Evolutionary conservation across 2,113 vertebrate species (phyloP).

Genomic region (Neopipo cinnamomea): DNA sequence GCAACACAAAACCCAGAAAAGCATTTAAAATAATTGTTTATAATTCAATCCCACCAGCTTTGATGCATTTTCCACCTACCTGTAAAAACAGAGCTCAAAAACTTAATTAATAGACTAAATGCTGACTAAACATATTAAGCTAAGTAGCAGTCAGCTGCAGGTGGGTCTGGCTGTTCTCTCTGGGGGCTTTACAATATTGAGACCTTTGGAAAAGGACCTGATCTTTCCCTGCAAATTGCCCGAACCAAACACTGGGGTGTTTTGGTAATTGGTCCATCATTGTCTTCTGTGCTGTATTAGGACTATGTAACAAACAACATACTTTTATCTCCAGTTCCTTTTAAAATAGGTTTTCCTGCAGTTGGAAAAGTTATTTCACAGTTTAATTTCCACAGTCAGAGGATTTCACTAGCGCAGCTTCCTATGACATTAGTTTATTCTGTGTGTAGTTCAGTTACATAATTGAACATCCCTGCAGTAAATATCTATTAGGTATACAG

Average conservation of each 20-base stretch:
- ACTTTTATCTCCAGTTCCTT: background rate
- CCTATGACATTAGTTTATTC: conserved; percentile 11
- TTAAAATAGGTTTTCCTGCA: background rate
- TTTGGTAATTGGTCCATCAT: background rate
- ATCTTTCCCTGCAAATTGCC: background rate
- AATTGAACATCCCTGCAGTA: background rate
- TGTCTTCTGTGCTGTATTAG: background rate
- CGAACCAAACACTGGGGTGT: background rate
- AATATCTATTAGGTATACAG: conserved; percentile 15
- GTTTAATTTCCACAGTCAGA: conserved; percentile 2
- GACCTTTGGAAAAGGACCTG: background rate
- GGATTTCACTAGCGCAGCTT: background rate
- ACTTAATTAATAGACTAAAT: background rate
- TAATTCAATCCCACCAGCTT: background rate
- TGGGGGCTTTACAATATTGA: background rate
- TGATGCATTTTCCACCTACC: background rate
- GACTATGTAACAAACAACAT: background rate
- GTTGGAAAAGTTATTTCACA: background rate
- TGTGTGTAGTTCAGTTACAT: background rate
- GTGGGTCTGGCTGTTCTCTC: background rate
- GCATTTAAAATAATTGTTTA: background rate
- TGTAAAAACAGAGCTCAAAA: background rate
- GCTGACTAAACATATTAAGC: background rate
- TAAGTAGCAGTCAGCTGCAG: background rate
- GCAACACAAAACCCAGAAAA: background rate